Base-by-base conservation (phyloP, 2,113 vertebrate genomes). In the Phalacrocorax carbo region DNA sequence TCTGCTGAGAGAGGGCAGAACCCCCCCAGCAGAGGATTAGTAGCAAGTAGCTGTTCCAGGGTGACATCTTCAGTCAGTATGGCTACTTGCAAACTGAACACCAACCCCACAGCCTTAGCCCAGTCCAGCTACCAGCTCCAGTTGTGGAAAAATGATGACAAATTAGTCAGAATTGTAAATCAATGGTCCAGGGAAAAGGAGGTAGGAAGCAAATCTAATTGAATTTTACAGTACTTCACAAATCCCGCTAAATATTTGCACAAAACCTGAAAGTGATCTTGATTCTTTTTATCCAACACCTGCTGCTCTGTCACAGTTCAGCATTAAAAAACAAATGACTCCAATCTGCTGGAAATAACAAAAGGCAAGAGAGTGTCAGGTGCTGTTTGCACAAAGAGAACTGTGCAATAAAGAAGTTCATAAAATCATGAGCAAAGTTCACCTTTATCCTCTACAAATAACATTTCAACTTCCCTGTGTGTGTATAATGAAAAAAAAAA, bases 381-480 rank as follows among this genome's bases (percentile, higher is more conserved):
- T 68, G 77, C 30, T 96, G 91, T 97, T 97, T 95, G 91, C 95
- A 94, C 91, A 95, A 78, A 92, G 81, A 95, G 73, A 85, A 89
- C 81, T 68, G 26, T 68, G 90, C 96, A 95, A 90, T 94, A 97
- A 96, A 96, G 93, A 71, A 96, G 83, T 96, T 95, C 94, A 96
- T 95, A 94, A 94, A 96, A 94, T 78, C 96, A 82, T 65, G 86
- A 93, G 86, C 73, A 96, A 97, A 97, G 95, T 96, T 97, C 96
- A 96, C 93, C 80, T 91, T 94, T 87, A 95, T 94, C 83, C 91
- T 96, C 40, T 94, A 89, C 95, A 97, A 95, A 97, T 92, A 96
- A 95, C n/a, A 66, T 95, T 97, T 94, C 91, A 96, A 96, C 91
- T 94, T 97, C 58, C 34, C 70, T 65, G 16, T 82, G 86, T 73